A percentile compares a stretch with the other conserved stretches of the same genome.
phyloP scores from a whole-genome alignment of 2,888 invertebrate species.

The Drosophila monieri region DNA sequence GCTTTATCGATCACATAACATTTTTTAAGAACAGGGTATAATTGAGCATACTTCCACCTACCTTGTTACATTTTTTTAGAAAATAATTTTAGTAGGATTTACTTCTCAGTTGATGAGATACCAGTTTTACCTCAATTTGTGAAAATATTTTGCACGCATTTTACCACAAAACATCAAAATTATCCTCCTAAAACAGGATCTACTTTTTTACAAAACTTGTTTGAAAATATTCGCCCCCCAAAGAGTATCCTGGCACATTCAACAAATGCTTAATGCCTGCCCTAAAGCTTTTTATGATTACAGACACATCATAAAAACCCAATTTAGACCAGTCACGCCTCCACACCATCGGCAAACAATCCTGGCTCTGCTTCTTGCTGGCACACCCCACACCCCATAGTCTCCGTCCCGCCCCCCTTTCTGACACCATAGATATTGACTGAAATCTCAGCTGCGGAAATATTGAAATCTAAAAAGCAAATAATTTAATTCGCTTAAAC shows the following conservation, averaged over 20 bases:
- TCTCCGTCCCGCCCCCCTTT: background rate
- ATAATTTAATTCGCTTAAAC: conserved; percentile 80
- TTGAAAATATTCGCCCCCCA: conserved; percentile 1
- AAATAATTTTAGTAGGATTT: no score
- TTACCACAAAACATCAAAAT: background rate
- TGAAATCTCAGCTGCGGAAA: conserved; percentile 76
- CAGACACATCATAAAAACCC: conserved; percentile 75
- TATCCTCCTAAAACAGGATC: background rate
- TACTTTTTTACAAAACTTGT: background rate
- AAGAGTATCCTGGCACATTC: conserved; percentile 27
- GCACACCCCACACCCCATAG: background rate
- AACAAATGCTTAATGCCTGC: conserved; percentile 48
- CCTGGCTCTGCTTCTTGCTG: conserved; percentile 5
- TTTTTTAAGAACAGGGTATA: no score
- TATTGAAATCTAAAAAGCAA: conserved; percentile 81
- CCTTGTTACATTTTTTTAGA: no score
- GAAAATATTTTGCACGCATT: no score
- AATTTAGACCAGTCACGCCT: conserved; percentile 59
- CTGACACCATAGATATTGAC: conserved; percentile 59
- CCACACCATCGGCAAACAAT: conserved; percentile 20
- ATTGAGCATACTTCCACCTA: no score
- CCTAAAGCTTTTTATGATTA: conserved; percentile 74
- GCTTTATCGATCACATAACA: no score
- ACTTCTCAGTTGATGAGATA: no score
- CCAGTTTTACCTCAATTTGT: no score